Evolutionary conservation across 1,140 invertebrate genomes (phyloP).

Genomic region (Drosophila auraria): DNA sequence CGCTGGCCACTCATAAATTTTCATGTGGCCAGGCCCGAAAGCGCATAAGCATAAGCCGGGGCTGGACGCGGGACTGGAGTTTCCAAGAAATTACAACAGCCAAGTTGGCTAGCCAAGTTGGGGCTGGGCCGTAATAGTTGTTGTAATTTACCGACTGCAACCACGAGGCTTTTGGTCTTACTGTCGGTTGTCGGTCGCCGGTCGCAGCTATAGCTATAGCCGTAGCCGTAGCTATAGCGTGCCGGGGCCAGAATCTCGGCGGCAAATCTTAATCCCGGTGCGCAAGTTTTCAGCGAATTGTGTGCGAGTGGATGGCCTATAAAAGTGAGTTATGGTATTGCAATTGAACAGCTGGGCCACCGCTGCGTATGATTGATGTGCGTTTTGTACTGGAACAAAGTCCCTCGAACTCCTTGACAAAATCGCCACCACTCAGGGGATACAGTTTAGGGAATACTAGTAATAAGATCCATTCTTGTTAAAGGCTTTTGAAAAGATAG

Average conservation of each 20-base stretch:
- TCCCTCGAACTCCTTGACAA: constrained; percentile 62
- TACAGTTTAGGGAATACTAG: not conserved
- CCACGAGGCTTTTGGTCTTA: constrained; percentile 26
- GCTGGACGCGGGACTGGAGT: constrained; percentile 41
- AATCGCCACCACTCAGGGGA: constrained; percentile 1
- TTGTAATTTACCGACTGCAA: constrained; percentile 80
- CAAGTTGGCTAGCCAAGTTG: constrained; percentile 29
- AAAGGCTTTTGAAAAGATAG: not conserved
- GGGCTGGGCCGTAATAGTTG: constrained; percentile 72
- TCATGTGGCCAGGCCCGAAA: constrained; percentile 67
- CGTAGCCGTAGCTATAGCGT: constrained; percentile 30
- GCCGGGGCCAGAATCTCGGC: constrained; percentile 65
- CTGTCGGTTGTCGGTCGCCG: no score
- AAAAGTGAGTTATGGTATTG: constrained; percentile 83
- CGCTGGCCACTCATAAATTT: constrained; percentile 74
- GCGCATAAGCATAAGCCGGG: constrained; percentile 53
- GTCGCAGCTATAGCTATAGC: not conserved
- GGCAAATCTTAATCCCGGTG: constrained; percentile 84
- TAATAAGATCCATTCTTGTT: not conserved
- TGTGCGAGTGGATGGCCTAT: constrained; percentile 74
- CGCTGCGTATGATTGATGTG: constrained; percentile 84
- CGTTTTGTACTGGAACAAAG: constrained; percentile 22
- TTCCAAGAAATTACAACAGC: constrained; percentile 81
- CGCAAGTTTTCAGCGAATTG: constrained; percentile 83
- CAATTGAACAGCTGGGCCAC: constrained; percentile 82